A percentile compares a stretch with the other conserved stretches of the same genome.
Evolutionary conservation across 1,140 invertebrate species (phyloP).

Genomic region (Alviniconcha marisindica): DNA sequence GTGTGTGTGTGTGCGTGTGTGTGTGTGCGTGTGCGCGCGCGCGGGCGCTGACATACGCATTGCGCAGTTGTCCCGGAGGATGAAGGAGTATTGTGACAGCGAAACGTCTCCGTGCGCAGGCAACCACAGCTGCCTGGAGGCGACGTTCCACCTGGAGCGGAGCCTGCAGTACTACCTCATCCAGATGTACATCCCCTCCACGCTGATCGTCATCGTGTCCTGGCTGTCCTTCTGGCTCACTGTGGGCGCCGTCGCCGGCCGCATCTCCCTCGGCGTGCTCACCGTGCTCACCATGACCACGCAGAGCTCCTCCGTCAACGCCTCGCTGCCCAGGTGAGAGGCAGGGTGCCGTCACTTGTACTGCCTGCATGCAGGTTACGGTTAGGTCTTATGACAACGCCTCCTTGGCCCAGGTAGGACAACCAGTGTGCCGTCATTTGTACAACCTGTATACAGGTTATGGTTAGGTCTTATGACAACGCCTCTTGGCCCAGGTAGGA

Average conservation of each 20-base stretch:
- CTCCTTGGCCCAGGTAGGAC: too few species aligned
- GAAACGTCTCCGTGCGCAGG: constrained; percentile 62
- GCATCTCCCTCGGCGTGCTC: constrained; percentile 69
- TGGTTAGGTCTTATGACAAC: too few species aligned
- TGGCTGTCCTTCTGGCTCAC: constrained; percentile 73
- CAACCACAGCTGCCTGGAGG: constrained; percentile 67
- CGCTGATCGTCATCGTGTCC: constrained; percentile 70
- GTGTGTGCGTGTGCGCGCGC: too few species aligned
- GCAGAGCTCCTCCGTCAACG: constrained; percentile 60
- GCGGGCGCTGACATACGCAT: too few species aligned
- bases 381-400: too few species aligned
- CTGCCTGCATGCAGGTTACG: too few species aligned
- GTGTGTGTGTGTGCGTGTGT: too few species aligned
- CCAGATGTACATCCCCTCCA: constrained; percentile 72
- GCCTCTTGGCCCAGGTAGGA: too few species aligned
- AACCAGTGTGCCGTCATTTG: too few species aligned
- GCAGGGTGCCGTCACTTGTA: background rate
- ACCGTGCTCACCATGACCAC: constrained; percentile 72
- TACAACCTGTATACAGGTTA: too few species aligned
- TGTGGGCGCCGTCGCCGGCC: constrained; percentile 66
- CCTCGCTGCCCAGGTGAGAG: constrained; percentile 29
- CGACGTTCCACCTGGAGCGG: constrained; percentile 63
- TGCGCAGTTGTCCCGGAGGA: too few species aligned
- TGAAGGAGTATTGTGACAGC: too few species aligned
- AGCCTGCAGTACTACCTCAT: constrained; percentile 72